Evolutionary conservation across 1,140 invertebrate genomes (phyloP).

Genomic region (Drosophila neocordata): DNA sequence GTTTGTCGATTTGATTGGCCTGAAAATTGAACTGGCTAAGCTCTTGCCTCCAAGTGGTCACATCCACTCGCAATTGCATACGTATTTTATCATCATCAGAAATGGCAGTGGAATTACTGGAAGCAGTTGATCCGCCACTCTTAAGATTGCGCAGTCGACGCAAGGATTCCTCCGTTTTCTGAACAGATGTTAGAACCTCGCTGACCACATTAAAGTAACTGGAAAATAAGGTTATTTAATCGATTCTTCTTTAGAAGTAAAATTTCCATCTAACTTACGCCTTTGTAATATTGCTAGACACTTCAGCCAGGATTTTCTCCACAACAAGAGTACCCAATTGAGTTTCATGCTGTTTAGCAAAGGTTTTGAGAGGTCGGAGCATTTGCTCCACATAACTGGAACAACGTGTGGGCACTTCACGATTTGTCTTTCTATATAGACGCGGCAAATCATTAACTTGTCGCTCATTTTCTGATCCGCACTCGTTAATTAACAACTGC

Average conservation of each 20-base stretch:
- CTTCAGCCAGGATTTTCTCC: conserved; percentile 83
- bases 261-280: conserved; percentile 84
- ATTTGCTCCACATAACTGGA: conserved; percentile 90
- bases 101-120: conserved; percentile 83
- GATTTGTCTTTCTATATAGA: conserved; percentile 95
- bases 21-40: conserved; percentile 65
- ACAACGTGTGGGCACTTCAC: conserved; percentile 90
- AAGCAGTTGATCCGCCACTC: conserved; percentile 76
- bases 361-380: conserved; percentile 86
- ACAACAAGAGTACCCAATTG: conserved; percentile 84
- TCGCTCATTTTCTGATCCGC: conserved; percentile 68
- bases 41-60: conserved; percentile 85
- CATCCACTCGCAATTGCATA: conserved; percentile 94
- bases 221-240: conserved; percentile 42
- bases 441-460: conserved; percentile 95
- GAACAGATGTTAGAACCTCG: conserved; percentile 95
- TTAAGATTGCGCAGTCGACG: conserved; percentile 93
- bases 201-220: conserved; percentile 92
- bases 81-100: conserved; percentile 97
- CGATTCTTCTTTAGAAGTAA: neutral
- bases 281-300: conserved; percentile 87
- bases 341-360: conserved; percentile 85
- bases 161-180: conserved; percentile 96
- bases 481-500: conserved; percentile 65
- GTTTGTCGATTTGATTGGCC: conserved; percentile 59